Percentiles rank a stretch among this genome's conserved stretches.
Conservation (phyloP, 2,888 invertebrate species). For the Folsomia candida region DNA sequence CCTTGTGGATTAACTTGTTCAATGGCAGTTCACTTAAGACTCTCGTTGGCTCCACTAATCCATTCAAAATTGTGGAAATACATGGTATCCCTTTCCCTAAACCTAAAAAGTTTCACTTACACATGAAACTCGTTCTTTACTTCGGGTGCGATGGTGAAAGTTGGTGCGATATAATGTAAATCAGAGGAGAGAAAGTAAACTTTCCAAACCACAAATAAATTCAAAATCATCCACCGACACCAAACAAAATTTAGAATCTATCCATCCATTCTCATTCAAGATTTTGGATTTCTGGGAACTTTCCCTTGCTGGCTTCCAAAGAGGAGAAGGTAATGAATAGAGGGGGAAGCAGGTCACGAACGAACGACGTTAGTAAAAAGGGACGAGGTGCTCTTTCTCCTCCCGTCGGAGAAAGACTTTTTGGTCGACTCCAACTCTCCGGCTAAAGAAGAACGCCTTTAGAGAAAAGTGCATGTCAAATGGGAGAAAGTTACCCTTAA, state of each 20-base stretch:
- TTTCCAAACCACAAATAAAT: background rate
- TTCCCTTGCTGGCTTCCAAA: background rate
- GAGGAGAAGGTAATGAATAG: background rate
- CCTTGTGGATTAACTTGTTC: background rate
- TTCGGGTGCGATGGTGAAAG: no score
- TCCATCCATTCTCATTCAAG: background rate
- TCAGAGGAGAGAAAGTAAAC: background rate
- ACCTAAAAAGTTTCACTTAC: background rate
- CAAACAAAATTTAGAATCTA: background rate
- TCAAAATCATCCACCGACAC: background rate
- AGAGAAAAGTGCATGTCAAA: background rate
- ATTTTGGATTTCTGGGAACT: background rate
- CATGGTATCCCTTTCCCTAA: background rate
- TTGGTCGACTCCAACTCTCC: background rate
- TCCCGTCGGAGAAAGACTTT: background rate
- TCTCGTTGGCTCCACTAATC: background rate
- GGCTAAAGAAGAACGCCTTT: background rate
- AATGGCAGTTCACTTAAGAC: background rate
- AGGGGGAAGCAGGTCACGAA: background rate
- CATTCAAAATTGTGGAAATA: background rate
- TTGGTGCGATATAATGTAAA: background rate
- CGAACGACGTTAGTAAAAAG: background rate
- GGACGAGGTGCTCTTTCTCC: background rate
- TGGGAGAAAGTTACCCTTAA: conserved; percentile 8
- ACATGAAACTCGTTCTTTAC: background rate